A percentile compares a stretch with the other conserved stretches of the same genome.
These are phyloP conservation scores for Patagioenas fasciata DNA, from an alignment of 2,113 vertebrate species.

Conservation along the genomic window DNA sequence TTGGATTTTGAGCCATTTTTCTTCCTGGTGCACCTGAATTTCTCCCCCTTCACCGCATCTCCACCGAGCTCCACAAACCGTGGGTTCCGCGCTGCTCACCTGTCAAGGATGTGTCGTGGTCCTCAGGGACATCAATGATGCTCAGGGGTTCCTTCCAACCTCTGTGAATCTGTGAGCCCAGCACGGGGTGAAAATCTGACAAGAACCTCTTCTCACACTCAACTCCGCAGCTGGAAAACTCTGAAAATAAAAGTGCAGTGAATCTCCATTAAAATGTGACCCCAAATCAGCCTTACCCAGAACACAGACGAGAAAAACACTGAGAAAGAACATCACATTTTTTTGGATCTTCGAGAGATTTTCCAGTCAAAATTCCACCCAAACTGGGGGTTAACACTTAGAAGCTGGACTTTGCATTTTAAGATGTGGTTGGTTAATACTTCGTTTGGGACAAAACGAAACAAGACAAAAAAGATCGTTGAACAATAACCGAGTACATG, in stretches of 20 bases:
- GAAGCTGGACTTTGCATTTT: neutral
- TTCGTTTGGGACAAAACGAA: neutral
- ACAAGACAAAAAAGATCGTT: neutral
- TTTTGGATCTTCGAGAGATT: neutral
- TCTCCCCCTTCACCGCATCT: neutral
- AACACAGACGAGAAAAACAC: conserved; percentile 12
- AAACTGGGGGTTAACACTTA: neutral
- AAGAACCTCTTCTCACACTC: neutral
- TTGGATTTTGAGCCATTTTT: neutral
- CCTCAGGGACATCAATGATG: no score
- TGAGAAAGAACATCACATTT: neutral
- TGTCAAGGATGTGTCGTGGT: neutral
- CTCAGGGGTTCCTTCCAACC: neutral
- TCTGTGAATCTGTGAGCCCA: neutral
- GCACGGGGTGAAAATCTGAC: neutral
- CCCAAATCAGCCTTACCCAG: neutral
- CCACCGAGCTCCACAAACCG: neutral
- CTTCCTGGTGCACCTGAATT: neutral
- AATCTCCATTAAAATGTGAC: neutral
- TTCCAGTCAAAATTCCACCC: conserved; percentile 2
- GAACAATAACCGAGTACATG: conserved; percentile 5
- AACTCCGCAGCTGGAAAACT: neutral
- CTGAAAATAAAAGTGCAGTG: neutral
- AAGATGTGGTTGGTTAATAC: neutral
- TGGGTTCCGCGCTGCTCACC: no score